A percentile compares a stretch with the other conserved stretches of the same genome.
These are phyloP conservation scores for Lepidotrigona ventralis DNA, from an alignment of 1,140 invertebrate species.

Conservation along the genomic window DNA sequence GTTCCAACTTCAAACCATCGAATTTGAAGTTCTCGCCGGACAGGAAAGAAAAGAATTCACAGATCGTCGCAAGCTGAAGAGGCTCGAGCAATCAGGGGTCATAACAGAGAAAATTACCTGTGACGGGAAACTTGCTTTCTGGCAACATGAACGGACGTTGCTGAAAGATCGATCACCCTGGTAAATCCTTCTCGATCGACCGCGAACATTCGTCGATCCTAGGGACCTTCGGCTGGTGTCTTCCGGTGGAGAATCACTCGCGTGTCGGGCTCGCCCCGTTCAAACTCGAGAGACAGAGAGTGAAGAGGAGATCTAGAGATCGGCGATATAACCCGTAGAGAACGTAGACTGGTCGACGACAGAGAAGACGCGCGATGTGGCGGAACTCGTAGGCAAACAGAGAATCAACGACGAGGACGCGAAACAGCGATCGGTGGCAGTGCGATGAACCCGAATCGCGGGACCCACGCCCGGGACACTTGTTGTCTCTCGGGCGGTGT, in stretches of 20 bases:
- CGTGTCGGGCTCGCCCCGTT: too few relatives aligned
- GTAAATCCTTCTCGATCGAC: constrained; percentile 5
- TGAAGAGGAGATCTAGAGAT: too few relatives aligned
- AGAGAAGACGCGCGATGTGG: too few relatives aligned
- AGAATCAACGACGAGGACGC: not conserved
- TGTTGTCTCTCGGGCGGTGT: constrained; percentile 36
- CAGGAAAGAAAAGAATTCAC: too few relatives aligned
- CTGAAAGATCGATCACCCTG: not conserved
- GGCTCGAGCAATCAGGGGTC: too few relatives aligned
- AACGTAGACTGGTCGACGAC: too few relatives aligned
- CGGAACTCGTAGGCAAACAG: too few relatives aligned
- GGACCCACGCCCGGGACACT: constrained; percentile 24
- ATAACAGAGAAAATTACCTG: constrained; percentile 68
- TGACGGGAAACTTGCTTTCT: constrained; percentile 79
- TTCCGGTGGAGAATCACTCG: not conserved
- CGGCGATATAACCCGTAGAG: too few relatives aligned
- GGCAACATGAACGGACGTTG: constrained; percentile 76
- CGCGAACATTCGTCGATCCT: not conserved
- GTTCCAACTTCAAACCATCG: too few relatives aligned
- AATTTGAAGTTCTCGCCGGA: too few relatives aligned
- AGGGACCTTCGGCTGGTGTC: not conserved
- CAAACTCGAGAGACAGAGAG: too few relatives aligned
- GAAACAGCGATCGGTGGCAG: not conserved
- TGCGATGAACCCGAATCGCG: constrained; percentile 38
- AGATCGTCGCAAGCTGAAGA: too few relatives aligned